phyloP scores from a whole-genome alignment of 2,113 vertebrate species.

The Mus pahari region DNA sequence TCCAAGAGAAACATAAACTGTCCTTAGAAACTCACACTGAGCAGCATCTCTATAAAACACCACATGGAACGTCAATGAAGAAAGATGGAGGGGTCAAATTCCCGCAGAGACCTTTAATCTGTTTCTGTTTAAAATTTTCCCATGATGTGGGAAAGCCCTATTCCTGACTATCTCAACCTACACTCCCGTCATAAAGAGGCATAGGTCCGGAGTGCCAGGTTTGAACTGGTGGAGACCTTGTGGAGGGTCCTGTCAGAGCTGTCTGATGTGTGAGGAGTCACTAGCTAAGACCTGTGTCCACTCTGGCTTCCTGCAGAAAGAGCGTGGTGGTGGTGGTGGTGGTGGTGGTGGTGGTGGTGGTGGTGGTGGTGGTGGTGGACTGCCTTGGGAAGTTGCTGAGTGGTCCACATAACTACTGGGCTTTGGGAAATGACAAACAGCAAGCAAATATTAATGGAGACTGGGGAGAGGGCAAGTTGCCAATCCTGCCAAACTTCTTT shows the following conservation, averaged over 20 bases:
- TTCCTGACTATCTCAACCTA: not conserved
- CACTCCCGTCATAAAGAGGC: too few relatives aligned
- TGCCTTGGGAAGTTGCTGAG: constrained; percentile 12
- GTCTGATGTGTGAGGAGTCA: not conserved
- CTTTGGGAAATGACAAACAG: constrained; percentile 11
- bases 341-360: not conserved
- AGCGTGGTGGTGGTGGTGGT: not conserved
- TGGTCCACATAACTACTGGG: not conserved
- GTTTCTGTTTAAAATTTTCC: not conserved
- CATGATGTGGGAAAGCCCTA: not conserved
- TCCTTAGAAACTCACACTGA: not conserved
- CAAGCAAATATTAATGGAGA: not conserved
- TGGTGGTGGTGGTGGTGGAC: not conserved
- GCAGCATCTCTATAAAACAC: not conserved
- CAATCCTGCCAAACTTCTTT: not conserved
- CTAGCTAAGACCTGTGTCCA: not conserved
- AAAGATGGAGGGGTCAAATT: not conserved
- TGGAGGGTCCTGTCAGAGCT: not conserved
- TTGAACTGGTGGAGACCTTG: not conserved
- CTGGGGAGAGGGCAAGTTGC: not conserved
- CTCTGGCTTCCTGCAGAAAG: not conserved
- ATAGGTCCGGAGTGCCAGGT: not conserved
- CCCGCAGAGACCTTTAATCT: constrained; percentile 5
- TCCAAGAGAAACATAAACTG: not conserved
- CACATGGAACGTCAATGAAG: not conserved